These are phyloP conservation scores for Acanthiza pusilla DNA, from an alignment of 2,797 vertebrate species.

Conservation along the genomic window DNA sequence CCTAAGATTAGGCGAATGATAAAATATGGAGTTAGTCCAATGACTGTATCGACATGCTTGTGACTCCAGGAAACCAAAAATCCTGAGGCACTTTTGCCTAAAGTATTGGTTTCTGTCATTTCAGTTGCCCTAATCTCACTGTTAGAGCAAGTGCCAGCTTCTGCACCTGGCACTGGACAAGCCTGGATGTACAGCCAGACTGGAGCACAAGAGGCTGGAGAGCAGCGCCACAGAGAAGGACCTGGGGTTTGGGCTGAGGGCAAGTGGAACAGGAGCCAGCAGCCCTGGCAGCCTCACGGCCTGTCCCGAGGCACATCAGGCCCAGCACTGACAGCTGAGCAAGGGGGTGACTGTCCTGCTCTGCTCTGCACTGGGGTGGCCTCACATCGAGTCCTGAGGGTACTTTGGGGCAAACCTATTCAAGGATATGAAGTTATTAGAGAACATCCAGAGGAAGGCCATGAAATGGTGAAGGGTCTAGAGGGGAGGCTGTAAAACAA, in stretches of 20 bases:
- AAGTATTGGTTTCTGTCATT: background rate
- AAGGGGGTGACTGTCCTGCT: background rate
- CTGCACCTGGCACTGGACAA: background rate
- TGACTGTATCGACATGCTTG: background rate
- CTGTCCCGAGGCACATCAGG: background rate
- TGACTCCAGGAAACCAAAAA: background rate
- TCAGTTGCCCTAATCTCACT: background rate
- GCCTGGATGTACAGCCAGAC: background rate
- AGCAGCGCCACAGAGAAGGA: background rate
- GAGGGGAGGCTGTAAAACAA: background rate
- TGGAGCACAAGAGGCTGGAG: background rate
- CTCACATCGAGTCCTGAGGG: accelerated
- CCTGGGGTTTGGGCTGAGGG: background rate
- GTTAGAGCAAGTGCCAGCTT: background rate
- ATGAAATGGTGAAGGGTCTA: background rate
- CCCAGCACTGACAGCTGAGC: accelerated
- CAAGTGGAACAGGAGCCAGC: background rate
- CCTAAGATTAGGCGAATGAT: background rate
- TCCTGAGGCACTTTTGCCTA: background rate
- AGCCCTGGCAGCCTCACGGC: background rate
- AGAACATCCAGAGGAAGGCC: background rate
- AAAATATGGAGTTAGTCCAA: background rate
- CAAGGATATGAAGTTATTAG: background rate
- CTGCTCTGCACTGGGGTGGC: background rate
- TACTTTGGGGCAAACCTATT: background rate